Base-by-base conservation (phyloP, 2,797 vertebrate species). In the Acanthurus tractus region DNA sequence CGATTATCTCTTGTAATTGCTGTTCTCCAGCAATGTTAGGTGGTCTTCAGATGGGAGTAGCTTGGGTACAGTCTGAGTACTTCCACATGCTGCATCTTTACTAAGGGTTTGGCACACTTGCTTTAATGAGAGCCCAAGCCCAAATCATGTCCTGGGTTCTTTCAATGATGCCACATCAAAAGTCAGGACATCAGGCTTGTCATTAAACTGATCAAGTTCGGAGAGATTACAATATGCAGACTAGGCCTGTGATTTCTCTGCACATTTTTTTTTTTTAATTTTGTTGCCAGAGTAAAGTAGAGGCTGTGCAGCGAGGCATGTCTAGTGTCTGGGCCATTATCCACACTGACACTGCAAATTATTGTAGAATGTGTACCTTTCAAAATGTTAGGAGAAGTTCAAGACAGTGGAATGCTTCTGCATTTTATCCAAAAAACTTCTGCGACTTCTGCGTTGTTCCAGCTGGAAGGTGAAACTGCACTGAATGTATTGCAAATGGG, bases 141-240 rank as follows among this genome's bases (percentile, higher is more conserved):
- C 34, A 36, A 46, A 7, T 58, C 71, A 15, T 63, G 67, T 72
- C 73, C 23, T 22, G 56, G 56, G 48, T 67, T 73, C 70, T 83
- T 84, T 83, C 76, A 74, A 68, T 58, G 42, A 67, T 34, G 49
- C 90, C 86, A 92, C 89, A 88, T 91, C 81, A 87, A 68, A 54
- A 56, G 49, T 25, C n/a, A 42, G 49, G n/a, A 54, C 62, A 23
- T 22, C 0, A 8, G 45, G 71, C 57, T 81, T 78, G 70, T 83
- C 72, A 86, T 90, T 87, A 84, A 74, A 87, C 56, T 23, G 52
- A 83, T 80, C 65, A 29, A 40, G 40, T 78, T 66, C 75, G 18
- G 49, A 82, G 71, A 82, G 53, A 72, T 46, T 74, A 57, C 55
- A 68, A 56, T 44, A 66, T 59, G 70, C 53, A 57, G 46, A 48